Evolutionary conservation across 2,113 vertebrate species (phyloP).

Genomic region (Solenodon paradoxus): DNA sequence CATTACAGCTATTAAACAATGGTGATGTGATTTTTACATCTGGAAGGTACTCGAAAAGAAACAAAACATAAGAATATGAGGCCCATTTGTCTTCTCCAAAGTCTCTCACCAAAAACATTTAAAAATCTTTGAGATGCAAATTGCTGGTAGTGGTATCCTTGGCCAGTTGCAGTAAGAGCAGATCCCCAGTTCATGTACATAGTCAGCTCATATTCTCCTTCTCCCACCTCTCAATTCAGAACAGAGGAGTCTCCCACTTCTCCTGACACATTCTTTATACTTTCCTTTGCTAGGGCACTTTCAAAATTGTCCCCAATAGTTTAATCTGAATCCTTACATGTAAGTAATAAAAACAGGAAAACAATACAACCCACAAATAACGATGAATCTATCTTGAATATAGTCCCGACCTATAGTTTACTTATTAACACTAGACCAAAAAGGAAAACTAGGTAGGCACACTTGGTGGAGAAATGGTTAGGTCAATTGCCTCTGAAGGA

Average conservation of each 20-base stretch:
- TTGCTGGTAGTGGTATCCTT: neutral
- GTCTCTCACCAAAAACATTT: neutral
- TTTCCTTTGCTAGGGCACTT: neutral
- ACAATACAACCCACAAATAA: neutral
- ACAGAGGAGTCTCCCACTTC: neutral
- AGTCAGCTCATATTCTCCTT: neutral
- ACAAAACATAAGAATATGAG: constrained; percentile 2
- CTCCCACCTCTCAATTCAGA: neutral
- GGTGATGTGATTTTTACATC: neutral
- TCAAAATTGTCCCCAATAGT: neutral
- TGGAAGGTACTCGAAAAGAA: neutral
- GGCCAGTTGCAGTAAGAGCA: neutral
- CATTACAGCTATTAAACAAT: neutral
- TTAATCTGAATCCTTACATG: neutral
- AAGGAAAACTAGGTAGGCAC: too few relatives aligned
- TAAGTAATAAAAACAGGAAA: neutral
- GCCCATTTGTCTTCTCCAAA: neutral
- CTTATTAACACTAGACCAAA: neutral
- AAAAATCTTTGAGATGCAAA: neutral
- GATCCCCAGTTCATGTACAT: neutral
- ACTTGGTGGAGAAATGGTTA: too few relatives aligned
- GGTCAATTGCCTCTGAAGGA: too few relatives aligned
- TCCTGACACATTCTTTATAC: neutral
- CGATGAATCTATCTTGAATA: neutral
- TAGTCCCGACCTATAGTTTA: neutral